A percentile compares a stretch with the other conserved stretches of the same genome.
phyloP scores from a whole-genome alignment of 2,113 vertebrate species.

The Ramphastos sulfuratus region DNA sequence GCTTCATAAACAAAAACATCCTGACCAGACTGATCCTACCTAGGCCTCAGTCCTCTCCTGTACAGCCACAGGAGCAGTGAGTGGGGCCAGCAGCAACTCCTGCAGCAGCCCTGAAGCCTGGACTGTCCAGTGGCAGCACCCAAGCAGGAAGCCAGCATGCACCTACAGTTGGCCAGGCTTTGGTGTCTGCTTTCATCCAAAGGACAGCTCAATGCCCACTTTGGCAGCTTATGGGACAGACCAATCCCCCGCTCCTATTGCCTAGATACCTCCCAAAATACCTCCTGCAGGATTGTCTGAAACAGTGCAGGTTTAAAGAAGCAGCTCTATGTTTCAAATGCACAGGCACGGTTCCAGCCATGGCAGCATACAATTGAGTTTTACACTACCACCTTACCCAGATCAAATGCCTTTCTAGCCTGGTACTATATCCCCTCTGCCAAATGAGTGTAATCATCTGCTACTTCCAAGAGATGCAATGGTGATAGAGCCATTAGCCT shows the following conservation, averaged over 20 bases:
- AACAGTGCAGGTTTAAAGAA: background rate
- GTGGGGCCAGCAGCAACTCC: background rate
- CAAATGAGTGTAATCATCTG: background rate
- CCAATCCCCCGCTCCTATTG: background rate
- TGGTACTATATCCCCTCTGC: background rate
- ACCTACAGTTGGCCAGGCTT: rapidly evolving
- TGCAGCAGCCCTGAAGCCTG: rapidly evolving
- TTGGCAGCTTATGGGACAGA: background rate
- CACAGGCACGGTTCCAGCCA: background rate
- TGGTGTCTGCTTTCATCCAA: background rate
- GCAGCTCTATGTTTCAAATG: rapidly evolving
- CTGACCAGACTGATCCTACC: background rate
- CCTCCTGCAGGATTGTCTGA: background rate
- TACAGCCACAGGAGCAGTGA: background rate
- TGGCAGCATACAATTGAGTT: background rate
- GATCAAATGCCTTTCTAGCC: background rate
- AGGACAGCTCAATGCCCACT: background rate
- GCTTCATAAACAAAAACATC: background rate
- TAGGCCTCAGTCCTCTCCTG: background rate
- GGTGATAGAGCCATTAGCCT: background rate
- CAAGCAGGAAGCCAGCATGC: background rate
- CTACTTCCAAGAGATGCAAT: background rate
- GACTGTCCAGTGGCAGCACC: background rate
- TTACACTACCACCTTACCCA: background rate
- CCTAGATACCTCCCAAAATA: background rate